Evolutionary conservation across 2,888 invertebrate genomes (phyloP).

Genomic region (Limenitis camilla): DNA sequence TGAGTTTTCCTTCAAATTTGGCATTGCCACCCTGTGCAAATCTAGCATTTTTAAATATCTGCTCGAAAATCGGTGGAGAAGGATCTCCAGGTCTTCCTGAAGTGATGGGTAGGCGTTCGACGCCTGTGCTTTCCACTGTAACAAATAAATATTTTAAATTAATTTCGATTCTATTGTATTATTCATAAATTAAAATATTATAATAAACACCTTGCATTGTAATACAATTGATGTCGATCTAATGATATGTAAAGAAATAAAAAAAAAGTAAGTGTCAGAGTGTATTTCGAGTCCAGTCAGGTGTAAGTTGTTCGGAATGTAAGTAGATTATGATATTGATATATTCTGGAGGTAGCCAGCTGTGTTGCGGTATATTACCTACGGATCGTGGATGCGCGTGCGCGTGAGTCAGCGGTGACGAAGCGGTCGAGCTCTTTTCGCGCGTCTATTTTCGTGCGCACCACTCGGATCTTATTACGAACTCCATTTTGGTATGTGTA

Average conservation of each 20-base stretch:
- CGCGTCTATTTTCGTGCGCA: constrained; percentile 33
- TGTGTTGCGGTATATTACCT: neutral
- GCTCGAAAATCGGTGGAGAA: constrained; percentile 95
- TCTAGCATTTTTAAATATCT: constrained; percentile 94
- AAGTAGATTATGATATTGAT: neutral
- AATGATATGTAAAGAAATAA: too few relatives aligned
- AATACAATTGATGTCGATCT: too few relatives aligned
- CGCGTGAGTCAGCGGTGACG: constrained; percentile 34
- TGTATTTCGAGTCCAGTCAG: neutral
- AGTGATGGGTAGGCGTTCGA: constrained; percentile 57
- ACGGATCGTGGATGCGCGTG: constrained; percentile 4
- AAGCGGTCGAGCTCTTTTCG: constrained; percentile 31
- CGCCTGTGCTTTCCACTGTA: constrained; percentile 79
- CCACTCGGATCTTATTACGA: constrained; percentile 62
- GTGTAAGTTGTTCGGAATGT: neutral
- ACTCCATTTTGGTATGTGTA: constrained; percentile 43
- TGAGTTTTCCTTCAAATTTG: constrained; percentile 91
- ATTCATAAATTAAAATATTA: too few relatives aligned
- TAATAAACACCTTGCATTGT: too few relatives aligned
- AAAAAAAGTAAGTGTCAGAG: too few relatives aligned
- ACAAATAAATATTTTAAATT: constrained; percentile 43
- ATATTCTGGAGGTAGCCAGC: neutral
- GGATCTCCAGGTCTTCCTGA: constrained; percentile 80
- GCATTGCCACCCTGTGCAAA: constrained; percentile 97
- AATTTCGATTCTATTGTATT: too few relatives aligned